Conservation (phyloP, 2,797 vertebrate genomes). For the Gila robusta region DNA sequence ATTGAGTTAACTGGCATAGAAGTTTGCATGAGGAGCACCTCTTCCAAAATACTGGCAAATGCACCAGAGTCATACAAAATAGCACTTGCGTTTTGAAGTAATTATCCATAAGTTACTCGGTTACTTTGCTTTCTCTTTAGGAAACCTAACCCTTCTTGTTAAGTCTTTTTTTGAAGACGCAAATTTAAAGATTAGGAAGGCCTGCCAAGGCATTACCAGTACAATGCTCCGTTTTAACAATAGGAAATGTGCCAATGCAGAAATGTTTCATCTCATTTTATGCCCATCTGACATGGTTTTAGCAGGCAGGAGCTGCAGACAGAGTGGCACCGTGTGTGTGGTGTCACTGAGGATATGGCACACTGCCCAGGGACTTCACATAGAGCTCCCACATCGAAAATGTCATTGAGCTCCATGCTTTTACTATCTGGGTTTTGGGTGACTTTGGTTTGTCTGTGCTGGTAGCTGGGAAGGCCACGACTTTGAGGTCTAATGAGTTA, state of each 20-base stretch:
- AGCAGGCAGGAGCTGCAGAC: constrained; percentile 56
- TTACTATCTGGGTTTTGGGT: constrained; percentile 47
- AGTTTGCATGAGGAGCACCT: constrained; percentile 50
- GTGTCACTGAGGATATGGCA: constrained; percentile 58
- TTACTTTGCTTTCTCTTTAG: not conserved
- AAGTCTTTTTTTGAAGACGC: not conserved
- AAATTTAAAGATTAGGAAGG: constrained; percentile 1
- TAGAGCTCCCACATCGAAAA: constrained; percentile 54
- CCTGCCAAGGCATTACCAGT: constrained; percentile 20
- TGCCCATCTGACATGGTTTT: constrained; percentile 59
- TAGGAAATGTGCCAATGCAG: constrained; percentile 41
- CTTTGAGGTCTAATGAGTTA: constrained; percentile 59
- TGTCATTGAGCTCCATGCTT: constrained; percentile 46
- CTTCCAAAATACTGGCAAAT: not conserved
- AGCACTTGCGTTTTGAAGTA: not conserved
- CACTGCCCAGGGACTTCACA: constrained; percentile 52
- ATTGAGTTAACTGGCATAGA: constrained; percentile 58
- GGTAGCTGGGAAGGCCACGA: constrained; percentile 37
- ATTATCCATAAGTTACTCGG: not conserved
- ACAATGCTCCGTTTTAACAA: constrained; percentile 34
- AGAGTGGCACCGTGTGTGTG: constrained; percentile 53
- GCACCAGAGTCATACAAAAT: not conserved
- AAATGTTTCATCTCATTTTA: constrained; percentile 58
- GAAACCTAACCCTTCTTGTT: constrained; percentile 11
- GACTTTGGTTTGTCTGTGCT: constrained; percentile 51